Percentiles rank a stretch among this genome's conserved stretches.
These are phyloP conservation scores for Cancer borealis DNA, from an alignment of 2,888 invertebrate species.

Conservation along the genomic window DNA sequence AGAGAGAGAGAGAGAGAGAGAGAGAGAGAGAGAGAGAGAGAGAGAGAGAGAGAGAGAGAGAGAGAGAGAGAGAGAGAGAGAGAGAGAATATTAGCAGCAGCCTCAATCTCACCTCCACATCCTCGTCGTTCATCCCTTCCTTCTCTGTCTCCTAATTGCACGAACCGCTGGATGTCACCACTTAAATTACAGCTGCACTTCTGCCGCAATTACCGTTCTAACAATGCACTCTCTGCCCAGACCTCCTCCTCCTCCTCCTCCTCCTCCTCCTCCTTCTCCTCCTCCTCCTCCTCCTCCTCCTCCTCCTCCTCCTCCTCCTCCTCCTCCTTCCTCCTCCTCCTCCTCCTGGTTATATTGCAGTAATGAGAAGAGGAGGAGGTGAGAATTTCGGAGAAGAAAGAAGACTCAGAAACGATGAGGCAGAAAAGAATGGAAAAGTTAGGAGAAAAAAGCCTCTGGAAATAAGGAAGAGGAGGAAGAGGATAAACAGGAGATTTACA, in stretches of 20 bases:
- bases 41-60: not conserved
- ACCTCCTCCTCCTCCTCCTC: not conserved
- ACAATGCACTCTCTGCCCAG: not conserved
- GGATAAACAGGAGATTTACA: not conserved
- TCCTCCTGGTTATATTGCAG: not conserved
- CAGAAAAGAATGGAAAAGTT: not conserved
- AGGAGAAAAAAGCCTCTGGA: not conserved
- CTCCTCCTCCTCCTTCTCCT: not conserved
- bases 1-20: not conserved
- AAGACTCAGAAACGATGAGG: not conserved
- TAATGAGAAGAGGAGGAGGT: not conserved
- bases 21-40: not conserved
- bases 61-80: not conserved
- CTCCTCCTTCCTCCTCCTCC: not conserved
- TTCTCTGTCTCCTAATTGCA: not conserved
- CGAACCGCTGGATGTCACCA: not conserved
- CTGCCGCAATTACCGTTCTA: not conserved
- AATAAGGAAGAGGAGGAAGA: not conserved
- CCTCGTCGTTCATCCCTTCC: not conserved
- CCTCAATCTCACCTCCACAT: not conserved
- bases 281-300: not conserved
- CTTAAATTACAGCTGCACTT: constrained; percentile 5
- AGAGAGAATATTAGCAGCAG: not conserved
- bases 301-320: not conserved
- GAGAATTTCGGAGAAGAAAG: not conserved